phyloP scores from a whole-genome alignment of 1,140 invertebrate species.

The Oryctes rhinoceros region DNA sequence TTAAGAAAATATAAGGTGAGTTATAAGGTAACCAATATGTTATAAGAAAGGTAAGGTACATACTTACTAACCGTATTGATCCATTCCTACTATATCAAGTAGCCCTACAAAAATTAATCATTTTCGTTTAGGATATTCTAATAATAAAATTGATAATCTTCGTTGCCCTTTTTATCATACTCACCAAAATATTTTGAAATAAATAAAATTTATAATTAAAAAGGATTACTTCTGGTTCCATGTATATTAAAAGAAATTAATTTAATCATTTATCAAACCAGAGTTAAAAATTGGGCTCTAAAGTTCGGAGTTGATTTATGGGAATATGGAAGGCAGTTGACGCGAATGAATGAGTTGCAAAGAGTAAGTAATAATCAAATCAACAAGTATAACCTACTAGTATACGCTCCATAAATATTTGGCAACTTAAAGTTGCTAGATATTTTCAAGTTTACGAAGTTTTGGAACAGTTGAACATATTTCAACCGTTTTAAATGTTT shows the following conservation, averaged over 20 bases:
- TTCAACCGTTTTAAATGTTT: constrained; percentile 39
- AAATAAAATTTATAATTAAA: too few species aligned
- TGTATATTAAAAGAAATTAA: too few species aligned
- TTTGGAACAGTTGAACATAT: not conserved
- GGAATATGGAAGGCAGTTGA: constrained; percentile 86
- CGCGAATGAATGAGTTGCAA: constrained; percentile 87
- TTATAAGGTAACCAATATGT: constrained; percentile 45
- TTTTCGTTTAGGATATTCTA: not conserved
- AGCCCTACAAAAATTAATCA: constrained; percentile 1
- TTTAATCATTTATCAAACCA: constrained; percentile 57
- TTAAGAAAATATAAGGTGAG: not conserved
- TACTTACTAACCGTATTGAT: constrained; percentile 48
- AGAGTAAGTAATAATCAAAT: constrained; percentile 69
- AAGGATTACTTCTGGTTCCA: too few species aligned
- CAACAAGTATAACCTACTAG: constrained; percentile 18
- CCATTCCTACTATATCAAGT: constrained; percentile 45
- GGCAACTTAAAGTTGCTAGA: not conserved
- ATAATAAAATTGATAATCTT: too few species aligned
- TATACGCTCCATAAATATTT: not conserved
- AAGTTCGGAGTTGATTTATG: constrained; percentile 89
- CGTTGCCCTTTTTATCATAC: too few species aligned
- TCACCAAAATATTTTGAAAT: too few species aligned
- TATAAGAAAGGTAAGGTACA: constrained; percentile 49
- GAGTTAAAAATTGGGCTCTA: constrained; percentile 89
- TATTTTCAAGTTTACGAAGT: too few species aligned